A percentile compares a stretch with the other conserved stretches of the same genome.
Evolutionary conservation across 1,140 invertebrate genomes (phyloP).

Genomic region (Pseudomyrmex gracilis): DNA sequence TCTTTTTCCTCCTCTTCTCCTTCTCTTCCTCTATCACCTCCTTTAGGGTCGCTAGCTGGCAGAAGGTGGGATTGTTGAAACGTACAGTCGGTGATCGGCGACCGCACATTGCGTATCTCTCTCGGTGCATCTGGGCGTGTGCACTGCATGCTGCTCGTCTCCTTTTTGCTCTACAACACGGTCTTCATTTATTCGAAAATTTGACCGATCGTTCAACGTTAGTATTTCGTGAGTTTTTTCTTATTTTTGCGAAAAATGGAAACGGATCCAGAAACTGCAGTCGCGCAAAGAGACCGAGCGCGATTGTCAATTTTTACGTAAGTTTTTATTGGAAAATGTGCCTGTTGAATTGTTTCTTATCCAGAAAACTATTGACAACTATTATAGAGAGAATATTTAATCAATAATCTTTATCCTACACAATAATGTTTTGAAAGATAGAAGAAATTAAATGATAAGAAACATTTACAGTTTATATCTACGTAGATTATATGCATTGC

Average conservation of each 20-base stretch:
- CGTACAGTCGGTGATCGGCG: slow-evolving; percentile 81
- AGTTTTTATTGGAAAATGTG: background rate
- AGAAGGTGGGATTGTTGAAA: slow-evolving; percentile 70
- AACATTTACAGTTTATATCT: too few relatives aligned
- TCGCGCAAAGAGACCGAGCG: background rate
- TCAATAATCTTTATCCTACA: background rate
- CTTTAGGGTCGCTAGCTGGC: slow-evolving; percentile 69
- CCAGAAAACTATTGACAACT: background rate
- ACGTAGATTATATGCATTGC: too few relatives aligned
- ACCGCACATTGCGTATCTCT: slow-evolving; percentile 54
- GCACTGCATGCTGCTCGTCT: background rate
- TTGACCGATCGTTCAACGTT: background rate
- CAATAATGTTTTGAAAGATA: too few relatives aligned
- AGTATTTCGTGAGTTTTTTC: background rate
- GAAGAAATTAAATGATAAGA: too few relatives aligned
- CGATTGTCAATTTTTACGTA: background rate
- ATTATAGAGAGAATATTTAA: background rate
- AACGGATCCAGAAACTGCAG: background rate
- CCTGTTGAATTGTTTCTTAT: background rate
- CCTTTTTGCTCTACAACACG: too few relatives aligned
- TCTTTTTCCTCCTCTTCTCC: background rate
- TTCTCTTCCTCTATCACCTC: slow-evolving; percentile 39
- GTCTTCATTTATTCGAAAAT: background rate
- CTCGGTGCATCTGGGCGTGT: slow-evolving; percentile 16
- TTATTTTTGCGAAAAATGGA: background rate